These are phyloP conservation scores for Eueides isabella DNA, from an alignment of 1,140 invertebrate species.

Conservation along the genomic window DNA sequence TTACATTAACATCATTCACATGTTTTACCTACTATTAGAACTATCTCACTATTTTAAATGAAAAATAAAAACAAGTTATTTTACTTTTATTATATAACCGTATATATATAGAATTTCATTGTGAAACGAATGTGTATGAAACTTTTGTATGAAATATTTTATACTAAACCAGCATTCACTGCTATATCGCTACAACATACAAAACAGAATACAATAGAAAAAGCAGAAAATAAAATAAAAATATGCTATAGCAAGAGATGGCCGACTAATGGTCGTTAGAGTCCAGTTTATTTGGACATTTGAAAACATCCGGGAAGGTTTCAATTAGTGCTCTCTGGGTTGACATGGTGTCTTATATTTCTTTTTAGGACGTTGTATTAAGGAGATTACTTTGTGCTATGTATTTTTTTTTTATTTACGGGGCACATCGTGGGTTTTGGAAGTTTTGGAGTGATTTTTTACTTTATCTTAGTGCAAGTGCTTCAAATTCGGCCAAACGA, in stretches of 20 bases:
- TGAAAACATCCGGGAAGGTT: slow-evolving; percentile 45
- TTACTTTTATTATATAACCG: neutral
- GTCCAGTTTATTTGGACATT: slow-evolving; percentile 45
- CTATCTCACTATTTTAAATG: neutral
- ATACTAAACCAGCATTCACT: neutral
- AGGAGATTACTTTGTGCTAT: neutral
- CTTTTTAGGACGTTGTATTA: neutral
- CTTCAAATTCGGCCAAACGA: too few species aligned
- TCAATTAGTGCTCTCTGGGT: slow-evolving; percentile 49
- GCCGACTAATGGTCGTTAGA: slow-evolving; percentile 49
- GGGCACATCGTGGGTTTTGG: neutral
- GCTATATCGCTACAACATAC: neutral
- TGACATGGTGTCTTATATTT: slow-evolving; percentile 16
- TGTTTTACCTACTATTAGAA: too few species aligned
- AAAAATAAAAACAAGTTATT: neutral
- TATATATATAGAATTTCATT: neutral
- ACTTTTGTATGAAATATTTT: neutral
- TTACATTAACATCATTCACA: too few species aligned
- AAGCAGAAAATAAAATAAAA: slow-evolving; percentile 49
- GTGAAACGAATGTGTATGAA: neutral
- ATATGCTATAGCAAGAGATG: slow-evolving; percentile 48
- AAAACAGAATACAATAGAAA: neutral
- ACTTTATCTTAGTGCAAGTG: too few species aligned
- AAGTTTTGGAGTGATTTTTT: too few species aligned
- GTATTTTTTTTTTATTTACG: neutral